Evolutionary conservation across 2,113 vertebrate genomes (phyloP), one percentile per base, ranked within the genome.

Genomic region (Turdus rufiventris): DNA sequence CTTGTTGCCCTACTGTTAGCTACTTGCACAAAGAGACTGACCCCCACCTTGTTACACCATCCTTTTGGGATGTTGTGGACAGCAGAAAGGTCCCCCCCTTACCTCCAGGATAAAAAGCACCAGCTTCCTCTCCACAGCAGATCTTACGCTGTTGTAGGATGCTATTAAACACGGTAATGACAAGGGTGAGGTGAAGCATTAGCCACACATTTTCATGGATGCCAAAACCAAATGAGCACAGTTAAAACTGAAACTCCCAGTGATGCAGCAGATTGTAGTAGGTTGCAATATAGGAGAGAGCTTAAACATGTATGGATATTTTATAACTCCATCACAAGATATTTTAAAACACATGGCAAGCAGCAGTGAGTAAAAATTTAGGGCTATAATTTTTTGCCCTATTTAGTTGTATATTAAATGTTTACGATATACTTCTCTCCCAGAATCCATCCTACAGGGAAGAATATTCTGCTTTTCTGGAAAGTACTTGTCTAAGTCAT

Each of bases 321-420:
- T 93, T 48, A 51, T 78, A 81, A 34, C 12, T 38, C 38, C 38
- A 38, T 56, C 47, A 42, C 1, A 47, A 38, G 57, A 17, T 56
- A 45, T 63, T 79, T 90, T 79, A 75, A 85, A 79, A 45, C 62
- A 43, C 40, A 51, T 20, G 25, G 36, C 54, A 36, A 56, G 42
- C 40, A 92, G 54, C 54, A 86, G 38, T 43, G 63, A 79, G 75
- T 53, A 81, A 88, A 88, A 57, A 40, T 45, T 90, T 31, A 25
- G 9, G 58, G 66, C 31, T 54, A 31, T 71, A 14, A 38, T 79
- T 93, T 93, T 93, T 82, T 47, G 60, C n/a, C 12, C 14, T 36
- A 4, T 50, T 80, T 83, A 56, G 62, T 56, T 26, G 43, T 29
- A 14, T 53, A 60, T 79, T 51, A 88, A 70, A 34, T 57, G 31